These are phyloP conservation scores for Cephus sareptanus DNA, from an alignment of 2,888 invertebrate genomes.

Conservation along the genomic window DNA sequence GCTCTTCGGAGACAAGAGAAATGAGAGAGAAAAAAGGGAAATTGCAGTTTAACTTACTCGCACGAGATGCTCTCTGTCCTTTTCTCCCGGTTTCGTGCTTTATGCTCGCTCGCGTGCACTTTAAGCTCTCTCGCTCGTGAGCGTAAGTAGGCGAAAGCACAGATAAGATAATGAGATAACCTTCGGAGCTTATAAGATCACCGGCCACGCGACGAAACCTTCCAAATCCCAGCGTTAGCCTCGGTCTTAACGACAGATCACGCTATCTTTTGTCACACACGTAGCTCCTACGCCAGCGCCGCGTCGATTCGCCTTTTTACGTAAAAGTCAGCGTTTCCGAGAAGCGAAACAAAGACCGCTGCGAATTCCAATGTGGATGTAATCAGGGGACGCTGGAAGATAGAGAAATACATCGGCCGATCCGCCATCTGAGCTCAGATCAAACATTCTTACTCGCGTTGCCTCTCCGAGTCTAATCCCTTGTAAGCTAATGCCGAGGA, in stretches of 20 bases:
- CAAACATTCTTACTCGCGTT: neutral
- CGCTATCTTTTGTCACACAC: conserved; percentile 5
- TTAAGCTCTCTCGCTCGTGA: conserved; percentile 48
- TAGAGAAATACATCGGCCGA: neutral
- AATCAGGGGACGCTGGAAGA: neutral
- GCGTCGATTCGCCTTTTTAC: neutral
- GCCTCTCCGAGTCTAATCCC: neutral
- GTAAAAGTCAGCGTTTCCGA: neutral
- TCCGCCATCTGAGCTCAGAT: neutral
- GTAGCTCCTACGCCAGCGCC: neutral
- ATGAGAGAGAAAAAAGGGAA: neutral
- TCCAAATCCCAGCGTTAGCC: conserved; percentile 59
- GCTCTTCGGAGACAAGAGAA: no score
- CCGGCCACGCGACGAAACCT: conserved; percentile 66
- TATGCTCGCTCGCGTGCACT: conserved; percentile 53
- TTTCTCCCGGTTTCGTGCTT: neutral
- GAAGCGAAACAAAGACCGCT: neutral
- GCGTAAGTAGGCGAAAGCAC: conserved; percentile 50
- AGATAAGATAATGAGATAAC: conserved; percentile 67
- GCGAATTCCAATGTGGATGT: neutral
- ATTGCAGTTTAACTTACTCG: neutral
- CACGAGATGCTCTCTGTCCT: neutral
- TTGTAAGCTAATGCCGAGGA: neutral
- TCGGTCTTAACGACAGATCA: conserved; percentile 7
- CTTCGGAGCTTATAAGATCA: conserved; percentile 65